These are phyloP conservation scores for Vombatus ursinus DNA, from an alignment of 2,113 vertebrate genomes.

Conservation along the genomic window DNA sequence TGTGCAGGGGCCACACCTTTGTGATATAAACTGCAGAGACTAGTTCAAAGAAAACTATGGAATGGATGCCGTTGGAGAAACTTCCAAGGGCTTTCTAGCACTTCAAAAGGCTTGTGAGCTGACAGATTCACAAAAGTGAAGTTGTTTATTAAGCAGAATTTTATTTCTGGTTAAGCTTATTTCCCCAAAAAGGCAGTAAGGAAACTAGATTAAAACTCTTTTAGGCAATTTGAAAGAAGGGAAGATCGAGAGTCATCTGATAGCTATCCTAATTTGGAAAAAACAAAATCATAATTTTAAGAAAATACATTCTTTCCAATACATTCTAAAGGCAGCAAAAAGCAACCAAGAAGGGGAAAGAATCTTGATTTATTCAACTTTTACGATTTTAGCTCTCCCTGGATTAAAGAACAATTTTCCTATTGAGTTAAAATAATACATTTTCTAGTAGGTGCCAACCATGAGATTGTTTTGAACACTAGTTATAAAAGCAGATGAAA, in stretches of 20 bases:
- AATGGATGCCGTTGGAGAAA: not conserved
- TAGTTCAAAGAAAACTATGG: not conserved
- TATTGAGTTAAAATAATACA: not conserved
- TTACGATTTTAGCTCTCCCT: not conserved
- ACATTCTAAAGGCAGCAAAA: constrained; percentile 3
- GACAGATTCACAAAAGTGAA: not conserved
- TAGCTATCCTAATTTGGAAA: not conserved
- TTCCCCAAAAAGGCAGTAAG: constrained; percentile 18
- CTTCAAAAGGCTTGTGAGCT: not conserved
- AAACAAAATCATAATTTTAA: constrained; percentile 43
- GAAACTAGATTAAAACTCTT: constrained; percentile 47
- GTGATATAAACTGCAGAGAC: not conserved
- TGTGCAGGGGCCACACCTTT: not conserved
- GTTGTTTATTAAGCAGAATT: not conserved
- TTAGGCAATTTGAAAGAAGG: not conserved
- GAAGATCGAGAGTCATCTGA: constrained; percentile 24
- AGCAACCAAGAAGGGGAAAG: constrained; percentile 25
- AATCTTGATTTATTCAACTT: not conserved
- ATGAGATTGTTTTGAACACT: constrained; percentile 59
- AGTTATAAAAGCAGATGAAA: constrained; percentile 38
- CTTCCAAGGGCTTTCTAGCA: not conserved
- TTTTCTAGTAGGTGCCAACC: constrained; percentile 28
- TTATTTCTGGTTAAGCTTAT: not conserved
- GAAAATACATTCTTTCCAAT: constrained; percentile 4
- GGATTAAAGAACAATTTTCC: not conserved